A percentile compares a stretch with the other conserved stretches of the same genome.
Conservation (phyloP, 2,797 vertebrate species). For the Spatula clypeata region DNA sequence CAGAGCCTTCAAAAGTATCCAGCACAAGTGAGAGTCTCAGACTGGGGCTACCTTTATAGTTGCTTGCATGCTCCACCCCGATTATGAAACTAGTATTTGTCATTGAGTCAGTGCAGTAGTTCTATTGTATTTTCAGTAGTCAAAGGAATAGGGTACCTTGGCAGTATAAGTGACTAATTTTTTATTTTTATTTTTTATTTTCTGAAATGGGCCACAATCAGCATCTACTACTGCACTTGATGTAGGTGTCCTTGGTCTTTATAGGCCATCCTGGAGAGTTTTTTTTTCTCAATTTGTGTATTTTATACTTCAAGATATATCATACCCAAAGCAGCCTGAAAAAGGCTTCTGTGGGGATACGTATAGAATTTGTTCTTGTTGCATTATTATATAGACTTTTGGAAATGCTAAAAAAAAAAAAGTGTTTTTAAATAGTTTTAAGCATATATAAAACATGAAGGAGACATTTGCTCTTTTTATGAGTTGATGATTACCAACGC, state of each 20-base stretch:
- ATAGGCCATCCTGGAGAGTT: not conserved
- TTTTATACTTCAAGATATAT: not conserved
- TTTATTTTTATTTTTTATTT: not conserved
- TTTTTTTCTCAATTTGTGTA: not conserved
- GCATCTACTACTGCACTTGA: not conserved
- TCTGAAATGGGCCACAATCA: not conserved
- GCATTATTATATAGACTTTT: not conserved
- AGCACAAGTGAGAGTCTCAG: conserved; percentile 9
- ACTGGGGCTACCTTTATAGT: conserved; percentile 77
- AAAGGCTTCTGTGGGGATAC: not conserved
- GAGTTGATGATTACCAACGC: not conserved
- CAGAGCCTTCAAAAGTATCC: not conserved
- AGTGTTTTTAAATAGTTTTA: not conserved
- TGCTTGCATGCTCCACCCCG: conserved; percentile 72
- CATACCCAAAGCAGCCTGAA: not conserved
- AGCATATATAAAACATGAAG: not conserved
- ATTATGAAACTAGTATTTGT: conserved; percentile 77
- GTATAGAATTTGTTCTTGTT: not conserved
- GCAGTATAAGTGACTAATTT: not conserved
- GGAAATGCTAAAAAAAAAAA: not conserved
- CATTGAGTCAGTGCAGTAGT: conserved; percentile 54
- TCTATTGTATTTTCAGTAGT: not conserved
- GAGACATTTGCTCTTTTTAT: not conserved
- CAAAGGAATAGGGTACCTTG: not conserved
- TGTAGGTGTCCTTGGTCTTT: not conserved